phyloP scores from a whole-genome alignment of 1,140 invertebrate species.

The Sarcophaga bullata region DNA sequence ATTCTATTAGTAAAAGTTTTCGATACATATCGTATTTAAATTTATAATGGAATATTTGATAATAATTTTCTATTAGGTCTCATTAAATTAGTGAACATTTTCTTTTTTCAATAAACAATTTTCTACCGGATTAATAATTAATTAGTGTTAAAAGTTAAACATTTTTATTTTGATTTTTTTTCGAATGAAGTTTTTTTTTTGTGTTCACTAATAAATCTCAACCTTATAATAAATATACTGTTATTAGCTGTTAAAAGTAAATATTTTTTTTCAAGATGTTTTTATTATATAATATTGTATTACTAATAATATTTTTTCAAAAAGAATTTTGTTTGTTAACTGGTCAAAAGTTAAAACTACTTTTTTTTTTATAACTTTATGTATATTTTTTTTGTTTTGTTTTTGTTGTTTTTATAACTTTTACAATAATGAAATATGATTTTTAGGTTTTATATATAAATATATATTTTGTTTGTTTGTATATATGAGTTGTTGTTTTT shows the following conservation, averaged over 20 bases:
- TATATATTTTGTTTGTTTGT: conserved; percentile 44
- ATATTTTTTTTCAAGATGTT: conserved; percentile 1
- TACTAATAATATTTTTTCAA: not conserved
- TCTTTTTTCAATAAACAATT: no score
- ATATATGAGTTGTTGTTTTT: conserved; percentile 21
- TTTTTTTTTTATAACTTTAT: conserved; percentile 24
- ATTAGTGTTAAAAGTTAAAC: no score
- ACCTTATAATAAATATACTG: not conserved
- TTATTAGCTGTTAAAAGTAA: not conserved
- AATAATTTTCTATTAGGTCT: not conserved
- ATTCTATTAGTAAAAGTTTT: not conserved
- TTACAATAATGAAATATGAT: not conserved
- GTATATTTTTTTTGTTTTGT: not conserved
- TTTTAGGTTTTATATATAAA: conserved; percentile 43
- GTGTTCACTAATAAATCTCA: not conserved
- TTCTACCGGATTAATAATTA: no score
- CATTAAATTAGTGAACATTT: not conserved
- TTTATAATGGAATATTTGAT: conserved; percentile 6
- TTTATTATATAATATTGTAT: conserved; percentile 2
- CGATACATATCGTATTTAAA: not conserved
- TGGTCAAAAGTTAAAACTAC: conserved; percentile 33
- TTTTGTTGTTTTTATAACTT: not conserved
- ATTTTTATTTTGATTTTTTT: no score
- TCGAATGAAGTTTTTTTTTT: no score
- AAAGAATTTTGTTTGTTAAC: conserved; percentile 20